Base-by-base conservation (phyloP, 2,888 invertebrate genomes). In the Meloe dianella region DNA sequence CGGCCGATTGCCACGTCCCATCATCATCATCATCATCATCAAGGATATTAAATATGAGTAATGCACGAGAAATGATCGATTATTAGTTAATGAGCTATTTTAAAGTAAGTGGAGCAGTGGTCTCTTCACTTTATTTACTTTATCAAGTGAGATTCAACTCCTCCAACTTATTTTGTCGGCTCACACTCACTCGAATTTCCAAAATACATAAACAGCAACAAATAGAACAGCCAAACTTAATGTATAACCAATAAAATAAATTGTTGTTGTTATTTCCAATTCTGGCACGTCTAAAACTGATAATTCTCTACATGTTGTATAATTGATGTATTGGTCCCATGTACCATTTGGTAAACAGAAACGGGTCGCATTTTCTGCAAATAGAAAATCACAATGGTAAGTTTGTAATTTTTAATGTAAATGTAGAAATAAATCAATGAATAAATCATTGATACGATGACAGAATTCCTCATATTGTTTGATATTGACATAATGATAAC, bases 241-340 rank as follows among this genome's bases (percentile, higher is more conserved):
- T 65, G 91, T 89, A 85, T 95, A 95, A n/a, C 95, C 95, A 71
- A 89, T 86, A 79, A 92, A 90, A 85, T 95, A 95, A 73, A 94
- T 89, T 76, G 90, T 89, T 66, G 92, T 91, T 61, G 91, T 89
- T 75, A 92, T 87, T 80, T 92, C 92, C 59, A 87, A 84, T 38
- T 74, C 75, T 24, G 65, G 68, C 12, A 63, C 66, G 60, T 73
- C 72, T 56, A 71, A 62, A 29, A 66, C 57, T 14, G 74, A 63
- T 8, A 79, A 64, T 57, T 90, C 89, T 72, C 80, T 82, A 81
- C 93, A 93, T 78, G 88, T 87, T 67, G 88, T 87, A 82, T 94
- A 95, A 84, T 93, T 88, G 7, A 92, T 89, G 70, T 78, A 78
- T 80, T 89, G 89, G 73, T 89, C 89, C 96, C 96, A 96, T 7